Evolutionary conservation across 2,888 invertebrate species (phyloP), one percentile per base, ranked within the genome.

Genomic region (Ceratothoa steindachneri): DNA sequence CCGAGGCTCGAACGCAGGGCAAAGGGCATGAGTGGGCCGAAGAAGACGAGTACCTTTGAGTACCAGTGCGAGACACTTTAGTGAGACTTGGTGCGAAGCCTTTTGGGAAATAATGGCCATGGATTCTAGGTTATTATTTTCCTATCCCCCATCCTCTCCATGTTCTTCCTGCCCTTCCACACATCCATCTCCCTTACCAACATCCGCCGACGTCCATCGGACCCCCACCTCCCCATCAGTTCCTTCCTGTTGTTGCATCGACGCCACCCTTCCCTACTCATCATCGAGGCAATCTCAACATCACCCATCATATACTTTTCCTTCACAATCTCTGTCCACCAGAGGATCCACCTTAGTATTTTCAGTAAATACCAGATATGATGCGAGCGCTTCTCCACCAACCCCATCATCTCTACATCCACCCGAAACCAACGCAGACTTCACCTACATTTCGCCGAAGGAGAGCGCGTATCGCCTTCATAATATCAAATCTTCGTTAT

Each of bases 21-120:
- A 60, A 22, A 22, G 60, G 60, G 60, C 60, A 60, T 60, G 60
- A 60, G 60, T 24, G 60, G 60, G 60, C 60, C 22, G 24, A 60
- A 12, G 60, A n/a, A 60, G 60, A 24, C 60, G 60, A 60, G 60
- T 60, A 22, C 24, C 24, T 24, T 60, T 7, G 22, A 60, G 60
- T 60, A 24, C 60, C 60, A 60, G 60, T 60, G 60, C 24, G 60
- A 60, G 60, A 60, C 60, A 60, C 60, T 60, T 60, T 60, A 60
- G 60, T 60, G 60, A 60, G 9, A 60, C 19, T 60, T 60, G 60
- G 60, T 60, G 60, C 19, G 60, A 60, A n/a, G 60, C 27, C 27
- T 24, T 22, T 60, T 24, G 24, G 60, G 60, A 60, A 60, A 60
- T 60, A 60, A 60, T 60, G 60, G 60, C 60, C 9, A n/a, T 24